Conservation (phyloP, 2,113 vertebrate species). For the Phylloscopus trochilus region DNA sequence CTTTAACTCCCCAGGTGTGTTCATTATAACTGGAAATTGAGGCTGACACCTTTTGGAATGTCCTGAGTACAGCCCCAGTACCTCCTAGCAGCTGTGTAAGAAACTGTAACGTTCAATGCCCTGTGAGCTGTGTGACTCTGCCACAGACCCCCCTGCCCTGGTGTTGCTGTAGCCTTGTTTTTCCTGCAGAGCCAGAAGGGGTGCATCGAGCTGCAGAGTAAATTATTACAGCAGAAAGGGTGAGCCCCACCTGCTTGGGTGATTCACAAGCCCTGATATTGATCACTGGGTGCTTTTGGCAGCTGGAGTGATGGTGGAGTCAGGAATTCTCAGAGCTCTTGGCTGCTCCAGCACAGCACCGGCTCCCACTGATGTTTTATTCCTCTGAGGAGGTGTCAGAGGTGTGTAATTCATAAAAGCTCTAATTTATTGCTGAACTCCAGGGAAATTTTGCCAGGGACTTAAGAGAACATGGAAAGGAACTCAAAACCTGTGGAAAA, state of each 20-base stretch:
- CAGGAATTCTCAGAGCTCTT: neutral
- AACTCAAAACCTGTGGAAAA: neutral
- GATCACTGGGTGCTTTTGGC: neutral
- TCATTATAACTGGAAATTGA: neutral
- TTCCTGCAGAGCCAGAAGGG: neutral
- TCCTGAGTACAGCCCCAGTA: neutral
- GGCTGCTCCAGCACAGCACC: neutral
- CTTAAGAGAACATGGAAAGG: neutral
- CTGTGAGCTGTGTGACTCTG: neutral
- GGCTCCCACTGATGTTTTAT: neutral
- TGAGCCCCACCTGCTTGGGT: neutral
- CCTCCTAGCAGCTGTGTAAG: neutral
- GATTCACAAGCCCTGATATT: neutral
- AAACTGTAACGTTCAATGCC: neutral
- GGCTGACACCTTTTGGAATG: neutral
- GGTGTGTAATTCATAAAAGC: neutral
- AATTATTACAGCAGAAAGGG: neutral
- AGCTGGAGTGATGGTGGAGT: neutral
- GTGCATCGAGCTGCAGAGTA: neutral
- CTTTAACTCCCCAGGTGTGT: neutral
- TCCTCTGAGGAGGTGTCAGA: neutral
- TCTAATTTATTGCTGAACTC: conserved; percentile 7
- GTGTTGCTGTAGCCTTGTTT: neutral
- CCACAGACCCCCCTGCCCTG: neutral
- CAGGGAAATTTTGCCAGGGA: neutral